Evolutionary conservation across 1,140 invertebrate genomes (phyloP).

Genomic region (Mya arenaria): DNA sequence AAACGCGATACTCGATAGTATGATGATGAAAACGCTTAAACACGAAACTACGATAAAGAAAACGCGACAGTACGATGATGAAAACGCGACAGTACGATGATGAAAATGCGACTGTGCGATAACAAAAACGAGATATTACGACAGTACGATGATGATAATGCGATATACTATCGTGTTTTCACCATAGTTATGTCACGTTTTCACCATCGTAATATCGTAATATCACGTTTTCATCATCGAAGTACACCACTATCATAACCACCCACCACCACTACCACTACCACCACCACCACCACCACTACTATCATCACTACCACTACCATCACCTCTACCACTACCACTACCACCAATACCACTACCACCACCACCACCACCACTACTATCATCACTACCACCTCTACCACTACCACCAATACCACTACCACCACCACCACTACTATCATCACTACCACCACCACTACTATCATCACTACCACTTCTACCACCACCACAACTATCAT

Average conservation of each 20-base stretch:
- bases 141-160: neutral
- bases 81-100: neutral
- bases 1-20: no score
- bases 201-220: neutral
- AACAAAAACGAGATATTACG: neutral
- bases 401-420: neutral
- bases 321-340: neutral
- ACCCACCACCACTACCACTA: conserved; percentile 1
- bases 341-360: conserved; percentile 82
- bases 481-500: no score
- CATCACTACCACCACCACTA: neutral
- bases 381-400: neutral
- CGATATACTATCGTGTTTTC: neutral
- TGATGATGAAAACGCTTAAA: no score
- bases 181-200: neutral
- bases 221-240: neutral
- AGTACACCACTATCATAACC: neutral
- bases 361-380: conserved; percentile 52
- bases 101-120: neutral
- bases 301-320: neutral
- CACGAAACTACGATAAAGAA: no score
- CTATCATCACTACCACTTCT: neutral
- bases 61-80: no score
- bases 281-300: neutral
- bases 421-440: neutral